Evolutionary conservation across 2,888 invertebrate genomes (phyloP), one percentile per base, ranked within the genome.

Genomic region (Papilio protenor): DNA sequence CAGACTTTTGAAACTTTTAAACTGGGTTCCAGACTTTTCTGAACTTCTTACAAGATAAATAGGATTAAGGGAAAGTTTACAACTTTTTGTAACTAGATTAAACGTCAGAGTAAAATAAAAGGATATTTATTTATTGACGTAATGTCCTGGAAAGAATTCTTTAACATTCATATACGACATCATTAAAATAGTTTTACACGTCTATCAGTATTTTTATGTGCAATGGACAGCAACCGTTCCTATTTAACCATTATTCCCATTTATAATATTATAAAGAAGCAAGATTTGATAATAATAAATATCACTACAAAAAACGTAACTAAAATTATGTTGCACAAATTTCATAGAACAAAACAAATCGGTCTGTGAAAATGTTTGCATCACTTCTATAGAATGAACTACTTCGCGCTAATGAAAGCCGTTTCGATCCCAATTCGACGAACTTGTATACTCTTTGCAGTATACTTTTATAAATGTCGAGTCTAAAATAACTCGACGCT

Each of bases 1-100:
- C 40, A 23, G 75, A 16, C 33, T n/a, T 57, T 23, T 16, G 57
- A 47, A 57, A 70, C 75, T 76, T 70, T 70, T 47, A 57, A 76
- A 76, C 57, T 76, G 45, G 57, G 21, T 66, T 75, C 75, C 55
- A 66, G 75, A 75, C 52, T 33, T 55, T 16, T 52, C 16, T 21
- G 16, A 75, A 75, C 33, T 75, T 75, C 27, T 47, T 27, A 52
- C 18, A 55, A 66, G 52, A 75, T 75, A 66, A 66, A 66, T 64
- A 52, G 12, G 16, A 49, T 52, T 52, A 27, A 33, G 21, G 27
- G 21, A 75, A 69, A 52, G 55, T 75, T 66, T 23, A 49, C 12
- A 75, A 66, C 21, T 33, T 49, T 18, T 52, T 40, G 21, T 69
- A 69, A 64, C 11, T 49, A 23, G 61, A 74, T 74, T 40, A 64